Evolutionary conservation across 2,888 invertebrate species (phyloP).

Genomic region (Lepeophtheirus nordmannii): DNA sequence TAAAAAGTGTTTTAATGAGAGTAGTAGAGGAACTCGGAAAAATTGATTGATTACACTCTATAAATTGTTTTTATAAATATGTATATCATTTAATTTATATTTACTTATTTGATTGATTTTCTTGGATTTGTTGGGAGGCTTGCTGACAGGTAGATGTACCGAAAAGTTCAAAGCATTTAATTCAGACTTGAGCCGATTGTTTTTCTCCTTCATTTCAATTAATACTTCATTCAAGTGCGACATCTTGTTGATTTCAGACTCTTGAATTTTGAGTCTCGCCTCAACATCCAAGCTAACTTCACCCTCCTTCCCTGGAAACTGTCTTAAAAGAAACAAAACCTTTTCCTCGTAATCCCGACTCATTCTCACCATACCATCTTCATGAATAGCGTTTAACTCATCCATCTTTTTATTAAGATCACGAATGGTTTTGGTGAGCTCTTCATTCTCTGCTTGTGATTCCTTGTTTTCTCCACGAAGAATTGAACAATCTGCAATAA

Average conservation of each 20-base stretch:
- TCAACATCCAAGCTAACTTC: background rate
- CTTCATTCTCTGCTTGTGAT: background rate
- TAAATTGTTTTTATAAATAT: background rate
- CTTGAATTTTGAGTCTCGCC: conserved; percentile 17
- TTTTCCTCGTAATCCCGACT: conserved; percentile 47
- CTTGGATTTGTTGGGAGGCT: background rate
- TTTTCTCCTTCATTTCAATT: conserved; percentile 14
- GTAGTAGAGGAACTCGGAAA: background rate
- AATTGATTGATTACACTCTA: background rate
- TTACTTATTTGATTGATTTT: background rate
- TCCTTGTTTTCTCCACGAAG: background rate
- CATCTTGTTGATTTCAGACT: conserved; percentile 23
- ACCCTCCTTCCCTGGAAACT: conserved; percentile 24
- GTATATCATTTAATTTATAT: too few species aligned
- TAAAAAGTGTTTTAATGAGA: background rate
- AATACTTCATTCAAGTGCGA: conserved; percentile 17
- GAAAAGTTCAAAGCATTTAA: background rate
- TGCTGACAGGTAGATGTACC: background rate
- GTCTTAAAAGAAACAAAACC: conserved; percentile 35
- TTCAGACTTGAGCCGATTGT: background rate
- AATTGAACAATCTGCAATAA: background rate
- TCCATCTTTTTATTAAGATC: conserved; percentile 40
- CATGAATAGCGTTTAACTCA: conserved; percentile 29
- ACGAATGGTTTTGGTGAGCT: background rate
- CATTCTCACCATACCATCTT: conserved; percentile 38